Conservation (phyloP, 1,140 invertebrate genomes). For the Drosophila lacteicornis region DNA sequence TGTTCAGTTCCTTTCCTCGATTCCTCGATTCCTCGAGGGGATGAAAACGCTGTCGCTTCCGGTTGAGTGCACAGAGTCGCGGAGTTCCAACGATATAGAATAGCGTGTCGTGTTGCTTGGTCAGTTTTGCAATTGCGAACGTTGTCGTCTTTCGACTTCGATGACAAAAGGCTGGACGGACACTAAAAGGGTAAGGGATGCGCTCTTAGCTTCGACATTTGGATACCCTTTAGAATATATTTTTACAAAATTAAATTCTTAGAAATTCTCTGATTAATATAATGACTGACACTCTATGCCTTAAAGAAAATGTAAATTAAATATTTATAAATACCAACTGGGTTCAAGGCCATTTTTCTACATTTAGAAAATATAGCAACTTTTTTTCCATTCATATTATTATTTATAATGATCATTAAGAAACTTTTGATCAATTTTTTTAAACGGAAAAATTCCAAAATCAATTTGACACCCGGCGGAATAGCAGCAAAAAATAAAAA, state of each 20-base stretch:
- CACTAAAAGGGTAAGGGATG: slow-evolving; percentile 3
- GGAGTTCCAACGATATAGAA: slow-evolving; percentile 75
- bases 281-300: background rate
- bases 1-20: slow-evolving; percentile 36
- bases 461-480: background rate
- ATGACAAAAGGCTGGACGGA: slow-evolving; percentile 37
- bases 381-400: background rate
- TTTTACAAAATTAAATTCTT: background rate
- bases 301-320: too few species aligned
- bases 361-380: background rate
- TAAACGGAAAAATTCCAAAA: background rate
- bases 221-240: slow-evolving; percentile 2
- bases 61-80: slow-evolving; percentile 78
- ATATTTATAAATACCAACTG: background rate
- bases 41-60: slow-evolving; percentile 64
- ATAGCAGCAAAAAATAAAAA: background rate
- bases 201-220: background rate
- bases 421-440: background rate
- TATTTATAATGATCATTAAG: too few species aligned
- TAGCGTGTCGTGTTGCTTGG: slow-evolving; percentile 68
- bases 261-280: too few species aligned
- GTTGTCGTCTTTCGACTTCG: slow-evolving; percentile 46
- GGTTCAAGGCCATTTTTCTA: rapidly evolving
- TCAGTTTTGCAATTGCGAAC: slow-evolving; percentile 56
- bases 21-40: slow-evolving; percentile 14